Evolutionary conservation across 2,797 vertebrate species (phyloP), one percentile per base, ranked within the genome.

Genomic region (Melanotaenia boesemani): DNA sequence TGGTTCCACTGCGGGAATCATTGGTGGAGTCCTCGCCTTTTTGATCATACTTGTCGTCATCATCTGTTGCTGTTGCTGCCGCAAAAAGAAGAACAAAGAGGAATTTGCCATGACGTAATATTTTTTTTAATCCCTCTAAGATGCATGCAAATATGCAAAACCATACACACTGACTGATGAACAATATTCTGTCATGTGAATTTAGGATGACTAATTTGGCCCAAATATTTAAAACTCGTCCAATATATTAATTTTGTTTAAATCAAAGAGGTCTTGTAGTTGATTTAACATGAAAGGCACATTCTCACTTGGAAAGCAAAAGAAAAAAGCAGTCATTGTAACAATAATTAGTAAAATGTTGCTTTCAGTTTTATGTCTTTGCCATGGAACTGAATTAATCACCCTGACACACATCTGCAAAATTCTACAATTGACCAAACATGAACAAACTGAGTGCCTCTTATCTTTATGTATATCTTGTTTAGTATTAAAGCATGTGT

Each of bases 21-120:
- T 96, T 0, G 96, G 82, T 0, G 96, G 79, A 0, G 79, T 61
- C 10, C 62, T 88, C 0, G 94, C 16, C 0, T 4, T 0, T 20
- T 3, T 96, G 22, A 0, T 96, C 24, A 0, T 94, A 16, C 60
- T 97, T 0, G 72, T 89, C 0, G 0, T 98, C 62, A 1, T 95
- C 34, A 70, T 93, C 77, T 95, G 92, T 6, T 97, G 93, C 87
- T 98, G 97, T 92, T 97, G 95, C 89, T 94, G 77, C 32, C 86
- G 85, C 58, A 94, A 86, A 60, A 94, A 90, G 70, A 83, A 69
- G 0, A 67, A 82, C 1, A 56, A 86, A 0, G 89, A 93, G 13
- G 88, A 94, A 20, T 95, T 94, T 0, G 54, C 83, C 7, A 94
- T 95, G 94, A 91, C 92, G 97, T 99, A 92, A 91, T 86, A 81